Evolutionary conservation across 2,113 vertebrate species (phyloP), one percentile per base, ranked within the genome.

Genomic region (Pelodiscus sinensis): DNA sequence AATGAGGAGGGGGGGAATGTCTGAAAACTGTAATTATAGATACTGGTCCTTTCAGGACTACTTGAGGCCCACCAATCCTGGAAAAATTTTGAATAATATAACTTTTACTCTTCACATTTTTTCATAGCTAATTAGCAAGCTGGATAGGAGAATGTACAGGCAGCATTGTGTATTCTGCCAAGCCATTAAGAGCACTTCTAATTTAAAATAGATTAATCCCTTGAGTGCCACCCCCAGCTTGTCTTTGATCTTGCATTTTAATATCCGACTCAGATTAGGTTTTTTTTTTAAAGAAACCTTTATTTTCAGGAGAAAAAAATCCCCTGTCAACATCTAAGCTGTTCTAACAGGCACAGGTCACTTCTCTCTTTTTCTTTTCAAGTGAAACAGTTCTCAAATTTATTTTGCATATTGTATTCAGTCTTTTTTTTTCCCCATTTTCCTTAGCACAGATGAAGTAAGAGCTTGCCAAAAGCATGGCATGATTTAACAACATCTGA

Each of bases 51-150:
- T 94, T 94, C 92, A 92, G 85, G 95, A 92, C 87, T 96, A 97
- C 97, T 96, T 95, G 95, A 97, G 95, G 89, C 87, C n/a, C 56
- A 2, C 92, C 92, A 94, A 96, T 96, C 84, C 87, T 94, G 90
- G 93, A 92, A 87, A 96, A 92, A 81, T 97, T 96, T 92, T 73
- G 82, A 96, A 96, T 96, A 90, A 95, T 94, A 93, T 91, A 92
- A 92, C 89, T 96, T 95, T 93, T 94, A 83, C 75, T 96, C 8
- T 97, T 97, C 96, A 81, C 81, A 82, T 96, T 95, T 97, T 96
- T 97, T 95, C 93, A 52, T 87, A 90, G 92, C 81, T 97, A 97
- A 97, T 96, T 97, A 96, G 96, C 92, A 96, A 89, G 75, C 92
- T 93, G 79, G 95, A 95, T 91, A 87, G 56, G 83, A 95, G 97